Base-by-base conservation (phyloP, 2,797 vertebrate species). In the Lates japonicus region DNA sequence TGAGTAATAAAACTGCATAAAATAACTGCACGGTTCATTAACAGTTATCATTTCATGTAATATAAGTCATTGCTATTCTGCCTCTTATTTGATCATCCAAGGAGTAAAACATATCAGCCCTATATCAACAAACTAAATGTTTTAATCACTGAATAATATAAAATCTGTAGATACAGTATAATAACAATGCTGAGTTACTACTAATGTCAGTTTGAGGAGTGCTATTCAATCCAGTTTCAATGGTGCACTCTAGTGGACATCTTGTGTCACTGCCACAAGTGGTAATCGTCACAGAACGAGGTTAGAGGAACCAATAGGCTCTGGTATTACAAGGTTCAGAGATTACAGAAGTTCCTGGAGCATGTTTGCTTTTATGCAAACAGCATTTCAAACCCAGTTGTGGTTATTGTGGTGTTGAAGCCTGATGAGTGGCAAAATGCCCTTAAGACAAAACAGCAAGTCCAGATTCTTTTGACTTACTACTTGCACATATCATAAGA, bases 171-270 rank as follows among this genome's bases (percentile, higher is more conserved):
- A 31, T 65, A 57, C 25, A 20, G 9, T 42, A 31, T 63, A n/a
- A 74, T 69, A 29, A 54, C 49, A 59, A 33, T 65, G 25, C 19
- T 46, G 20, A 54, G 8, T 37, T 66, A 60, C 58, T 25, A 35
- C 20, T 74, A 41, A 7, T 70, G 62, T 69, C 29, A 42, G 57
- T 1, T 46, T 60, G 3, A 58, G 2, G 9, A 41, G 17, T 76
- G 48, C 22, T 52, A 11, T 67, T 72, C n/a, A 64, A 75, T 79
- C 19, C 7, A 39, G 37, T 52, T 63, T 60, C 78, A 69, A 82
- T 84, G 60, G 71, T 78, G 16, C 85, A 0, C 86, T 92, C 92
- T 91, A 79, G 87, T 93, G 93, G 87, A 71, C 35, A 81, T 25
- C 59, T 70, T 52, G 41, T 12, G 16, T 82, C 46, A 89, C 49